Evolutionary conservation across 2,113 vertebrate genomes (phyloP).

Genomic region (Ceuthmochares aereus): DNA sequence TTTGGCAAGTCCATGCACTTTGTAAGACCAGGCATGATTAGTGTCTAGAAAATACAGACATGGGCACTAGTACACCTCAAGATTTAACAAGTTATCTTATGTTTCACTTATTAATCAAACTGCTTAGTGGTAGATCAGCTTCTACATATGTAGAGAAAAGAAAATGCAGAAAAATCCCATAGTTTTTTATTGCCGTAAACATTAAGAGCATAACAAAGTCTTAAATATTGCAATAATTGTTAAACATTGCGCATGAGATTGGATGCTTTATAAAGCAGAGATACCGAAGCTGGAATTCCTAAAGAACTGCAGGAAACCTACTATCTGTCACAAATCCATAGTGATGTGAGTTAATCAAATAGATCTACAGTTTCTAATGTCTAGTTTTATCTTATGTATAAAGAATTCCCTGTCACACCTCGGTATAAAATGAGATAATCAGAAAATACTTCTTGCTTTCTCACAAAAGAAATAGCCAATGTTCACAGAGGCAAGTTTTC

Average conservation of each 20-base stretch:
- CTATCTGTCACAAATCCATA: neutral
- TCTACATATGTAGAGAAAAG: neutral
- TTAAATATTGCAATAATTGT: neutral
- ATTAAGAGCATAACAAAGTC: neutral
- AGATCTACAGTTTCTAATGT: neutral
- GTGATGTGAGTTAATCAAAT: neutral
- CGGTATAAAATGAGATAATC: neutral
- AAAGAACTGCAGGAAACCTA: neutral
- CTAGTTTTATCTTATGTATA: neutral
- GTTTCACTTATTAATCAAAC: neutral
- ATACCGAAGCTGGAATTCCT: neutral
- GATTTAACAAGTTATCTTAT: neutral
- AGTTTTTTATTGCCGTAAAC: neutral
- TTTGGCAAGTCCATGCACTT: neutral
- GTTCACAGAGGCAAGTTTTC: neutral
- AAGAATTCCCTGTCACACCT: neutral
- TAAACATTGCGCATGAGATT: neutral
- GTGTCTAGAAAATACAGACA: neutral
- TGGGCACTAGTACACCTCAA: neutral
- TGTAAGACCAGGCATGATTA: fast-evolving
- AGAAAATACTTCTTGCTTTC: neutral
- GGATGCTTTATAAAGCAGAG: neutral
- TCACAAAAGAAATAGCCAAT: neutral
- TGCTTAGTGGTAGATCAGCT: neutral
- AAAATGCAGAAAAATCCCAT: neutral